Conservation (phyloP, 2,113 vertebrate genomes). For the Gallinago media region DNA sequence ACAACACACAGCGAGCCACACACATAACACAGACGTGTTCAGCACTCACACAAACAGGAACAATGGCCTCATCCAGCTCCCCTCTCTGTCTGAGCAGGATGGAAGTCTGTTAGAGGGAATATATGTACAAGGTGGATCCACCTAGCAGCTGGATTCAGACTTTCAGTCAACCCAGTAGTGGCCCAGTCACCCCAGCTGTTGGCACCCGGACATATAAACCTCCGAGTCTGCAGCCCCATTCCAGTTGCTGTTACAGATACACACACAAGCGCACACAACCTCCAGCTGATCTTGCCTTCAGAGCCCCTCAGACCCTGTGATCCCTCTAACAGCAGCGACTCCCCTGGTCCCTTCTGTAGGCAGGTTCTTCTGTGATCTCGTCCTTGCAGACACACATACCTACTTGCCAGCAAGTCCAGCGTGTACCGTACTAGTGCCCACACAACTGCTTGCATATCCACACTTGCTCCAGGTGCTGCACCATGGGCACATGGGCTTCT, state of each 20-base stretch:
- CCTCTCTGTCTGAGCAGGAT: not conserved
- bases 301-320: accelerated
- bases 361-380: not conserved
- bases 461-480: accelerated
- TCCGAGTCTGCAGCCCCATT: not conserved
- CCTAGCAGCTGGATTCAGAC: not conserved
- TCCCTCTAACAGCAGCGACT: not conserved
- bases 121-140: no score
- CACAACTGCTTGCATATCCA: no score
- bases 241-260: not conserved
- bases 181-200: not conserved
- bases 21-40: not conserved
- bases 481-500: accelerated
- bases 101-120: not conserved
- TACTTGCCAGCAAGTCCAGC: not conserved
- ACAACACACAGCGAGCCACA: not conserved
- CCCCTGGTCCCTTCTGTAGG: not conserved
- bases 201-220: accelerated
- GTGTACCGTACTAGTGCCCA: not conserved
- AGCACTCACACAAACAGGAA: not conserved
- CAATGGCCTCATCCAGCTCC: not conserved
- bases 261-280: accelerated
- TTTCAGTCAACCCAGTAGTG: accelerated
- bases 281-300: not conserved
- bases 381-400: not conserved